Evolutionary conservation across 2,888 invertebrate species (phyloP).

Genomic region (Cantharis nigra): DNA sequence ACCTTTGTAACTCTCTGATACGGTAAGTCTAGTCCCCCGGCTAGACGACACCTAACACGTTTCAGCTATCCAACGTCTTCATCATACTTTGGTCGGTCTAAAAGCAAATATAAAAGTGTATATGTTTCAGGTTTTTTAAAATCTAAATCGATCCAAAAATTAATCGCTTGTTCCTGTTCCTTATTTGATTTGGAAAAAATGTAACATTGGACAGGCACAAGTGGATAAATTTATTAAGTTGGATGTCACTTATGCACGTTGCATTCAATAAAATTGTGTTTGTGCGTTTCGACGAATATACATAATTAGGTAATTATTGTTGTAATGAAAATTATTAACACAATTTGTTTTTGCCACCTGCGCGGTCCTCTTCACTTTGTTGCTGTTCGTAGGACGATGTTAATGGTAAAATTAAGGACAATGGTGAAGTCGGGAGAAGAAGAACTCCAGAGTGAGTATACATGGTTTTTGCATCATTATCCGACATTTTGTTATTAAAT

Average conservation of each 20-base stretch:
- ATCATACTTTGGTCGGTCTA: slow-evolving; percentile 3
- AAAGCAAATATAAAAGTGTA: not conserved
- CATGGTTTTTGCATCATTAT: not conserved
- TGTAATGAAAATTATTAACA: slow-evolving; percentile 51
- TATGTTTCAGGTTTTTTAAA: not conserved
- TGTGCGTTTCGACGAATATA: slow-evolving; percentile 3
- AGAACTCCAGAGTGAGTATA: slow-evolving; percentile 61
- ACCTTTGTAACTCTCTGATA: slow-evolving; percentile 64
- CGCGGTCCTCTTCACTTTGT: slow-evolving; percentile 47
- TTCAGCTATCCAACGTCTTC: slow-evolving; percentile 42
- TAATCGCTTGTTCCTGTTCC: not conserved
- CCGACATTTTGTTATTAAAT: not conserved
- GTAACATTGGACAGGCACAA: not conserved
- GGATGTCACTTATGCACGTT: slow-evolving; percentile 12
- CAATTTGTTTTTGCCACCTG: slow-evolving; percentile 52
- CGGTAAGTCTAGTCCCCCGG: slow-evolving; percentile 70
- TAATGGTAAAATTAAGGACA: slow-evolving; percentile 63
- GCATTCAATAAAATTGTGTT: not conserved
- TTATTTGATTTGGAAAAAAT: not conserved
- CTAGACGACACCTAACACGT: slow-evolving; percentile 52
- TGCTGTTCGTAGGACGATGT: slow-evolving; percentile 61
- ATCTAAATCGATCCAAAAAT: not conserved
- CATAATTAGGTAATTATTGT: slow-evolving; percentile 34
- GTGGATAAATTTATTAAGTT: slow-evolving; percentile 6
- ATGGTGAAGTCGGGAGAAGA: slow-evolving; percentile 60